phyloP scores from a whole-genome alignment of 2,888 invertebrate genomes.

The Epinotia ramella region DNA sequence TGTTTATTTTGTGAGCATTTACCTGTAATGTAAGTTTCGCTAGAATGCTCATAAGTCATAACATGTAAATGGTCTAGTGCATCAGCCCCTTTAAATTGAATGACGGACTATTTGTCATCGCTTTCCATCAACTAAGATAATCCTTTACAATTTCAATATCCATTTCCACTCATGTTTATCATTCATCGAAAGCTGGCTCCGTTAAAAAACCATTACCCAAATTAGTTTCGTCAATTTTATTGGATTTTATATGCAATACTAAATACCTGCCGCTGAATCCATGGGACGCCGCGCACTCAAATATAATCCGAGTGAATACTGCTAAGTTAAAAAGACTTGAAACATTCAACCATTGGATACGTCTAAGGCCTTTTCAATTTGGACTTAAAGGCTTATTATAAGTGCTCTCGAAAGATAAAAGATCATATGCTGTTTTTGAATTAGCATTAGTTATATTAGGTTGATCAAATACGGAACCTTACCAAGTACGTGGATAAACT shows the following conservation, averaged over 20 bases:
- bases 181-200: slow-evolving; percentile 1
- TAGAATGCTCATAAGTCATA: too few species aligned
- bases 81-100: too few species aligned
- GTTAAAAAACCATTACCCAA: slow-evolving; percentile 9
- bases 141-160: slow-evolving; percentile 18
- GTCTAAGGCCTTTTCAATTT: neutral
- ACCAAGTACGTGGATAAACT: neutral
- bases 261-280: slow-evolving; percentile 9
- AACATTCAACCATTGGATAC: too few species aligned
- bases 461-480: neutral
- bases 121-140: neutral
- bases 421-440: neutral
- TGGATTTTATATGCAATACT: slow-evolving; percentile 7
- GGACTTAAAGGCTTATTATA: neutral
- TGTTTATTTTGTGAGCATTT: too few species aligned
- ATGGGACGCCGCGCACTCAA: neutral
- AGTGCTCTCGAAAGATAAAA: neutral
- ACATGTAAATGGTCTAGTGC: too few species aligned
- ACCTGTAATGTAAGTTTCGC: too few species aligned
- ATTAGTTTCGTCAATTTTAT: slow-evolving; percentile 22
- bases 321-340: neutral
- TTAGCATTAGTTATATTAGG: neutral
- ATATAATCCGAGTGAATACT: neutral
- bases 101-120: too few species aligned
- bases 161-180: slow-evolving; percentile 14